Evolutionary conservation across 2,888 invertebrate species (phyloP).

Genomic region (Drosophila melanosoma): DNA sequence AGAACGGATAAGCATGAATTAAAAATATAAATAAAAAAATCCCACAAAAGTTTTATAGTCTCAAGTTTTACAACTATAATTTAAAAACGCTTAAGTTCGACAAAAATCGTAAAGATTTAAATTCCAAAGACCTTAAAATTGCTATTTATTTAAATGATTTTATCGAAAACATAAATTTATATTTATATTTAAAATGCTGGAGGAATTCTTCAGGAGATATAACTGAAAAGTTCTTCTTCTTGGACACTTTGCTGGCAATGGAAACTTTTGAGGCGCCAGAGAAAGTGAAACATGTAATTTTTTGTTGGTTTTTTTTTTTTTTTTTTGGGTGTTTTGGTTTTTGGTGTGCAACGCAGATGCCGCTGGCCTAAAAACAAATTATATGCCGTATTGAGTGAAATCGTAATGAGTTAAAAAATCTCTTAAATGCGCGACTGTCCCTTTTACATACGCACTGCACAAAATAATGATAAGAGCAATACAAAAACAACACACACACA

Average conservation of each 20-base stretch:
- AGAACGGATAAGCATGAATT: slow-evolving; percentile 4
- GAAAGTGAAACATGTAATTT: slow-evolving; percentile 80
- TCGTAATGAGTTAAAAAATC: slow-evolving; percentile 78
- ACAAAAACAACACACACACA: slow-evolving; percentile 9
- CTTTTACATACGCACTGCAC: slow-evolving; percentile 45
- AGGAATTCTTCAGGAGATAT: neutral
- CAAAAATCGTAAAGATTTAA: neutral
- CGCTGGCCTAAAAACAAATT: slow-evolving; percentile 72
- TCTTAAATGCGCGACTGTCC: slow-evolving; percentile 65
- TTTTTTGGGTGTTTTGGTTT: slow-evolving; percentile 4
- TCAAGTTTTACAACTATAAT: neutral
- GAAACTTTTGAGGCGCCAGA: slow-evolving; percentile 65
- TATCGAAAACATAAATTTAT: neutral
- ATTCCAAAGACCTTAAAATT: neutral
- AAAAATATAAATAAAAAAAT: slow-evolving; percentile 4
- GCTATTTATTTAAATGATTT: neutral
- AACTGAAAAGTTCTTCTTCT: neutral
- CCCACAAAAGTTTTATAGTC: neutral
- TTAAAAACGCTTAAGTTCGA: neutral
- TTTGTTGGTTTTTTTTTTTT: slow-evolving; percentile 6
- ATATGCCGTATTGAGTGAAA: slow-evolving; percentile 77
- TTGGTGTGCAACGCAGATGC: slow-evolving; percentile 26
- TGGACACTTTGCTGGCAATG: slow-evolving; percentile 20
- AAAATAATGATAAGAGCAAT: slow-evolving; percentile 68
- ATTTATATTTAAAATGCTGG: neutral